Evolutionary conservation across 2,797 vertebrate species (phyloP).

Genomic region (Lutjanus campechanus): DNA sequence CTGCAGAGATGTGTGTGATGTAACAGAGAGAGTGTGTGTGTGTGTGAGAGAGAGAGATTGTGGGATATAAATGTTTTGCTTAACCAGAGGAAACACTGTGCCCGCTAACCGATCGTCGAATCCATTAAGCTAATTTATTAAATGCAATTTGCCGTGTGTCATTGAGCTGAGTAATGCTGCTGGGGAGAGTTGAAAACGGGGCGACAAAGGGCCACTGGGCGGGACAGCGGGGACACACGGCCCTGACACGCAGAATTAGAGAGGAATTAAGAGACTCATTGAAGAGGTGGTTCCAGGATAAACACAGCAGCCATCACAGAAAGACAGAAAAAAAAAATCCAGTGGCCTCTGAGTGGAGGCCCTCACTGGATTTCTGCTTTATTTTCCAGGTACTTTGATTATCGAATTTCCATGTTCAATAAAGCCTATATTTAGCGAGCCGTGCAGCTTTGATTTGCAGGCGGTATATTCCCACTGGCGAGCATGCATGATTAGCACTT

Average conservation of each 20-base stretch:
- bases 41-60: slow-evolving; percentile 53
- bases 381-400: slow-evolving; percentile 50
- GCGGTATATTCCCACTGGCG: slow-evolving; percentile 58
- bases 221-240: slow-evolving; percentile 71
- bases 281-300: slow-evolving; percentile 77
- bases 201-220: slow-evolving; percentile 81
- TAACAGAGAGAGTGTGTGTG: not conserved
- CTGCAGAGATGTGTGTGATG: slow-evolving; percentile 4
- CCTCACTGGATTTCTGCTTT: slow-evolving; percentile 14
- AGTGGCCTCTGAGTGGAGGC: not conserved
- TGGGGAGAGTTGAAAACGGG: slow-evolving; percentile 84
- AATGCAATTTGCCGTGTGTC: slow-evolving; percentile 94
- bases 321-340: not conserved
- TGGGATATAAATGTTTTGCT: slow-evolving; percentile 94
- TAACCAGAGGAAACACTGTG: slow-evolving; percentile 92
- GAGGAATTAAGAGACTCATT: slow-evolving; percentile 81
- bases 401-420: slow-evolving; percentile 71
- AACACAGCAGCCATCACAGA: slow-evolving; percentile 55
- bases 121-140: slow-evolving; percentile 98
- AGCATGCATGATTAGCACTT: slow-evolving; percentile 76
- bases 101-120: slow-evolving; percentile 93
- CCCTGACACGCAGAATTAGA: slow-evolving; percentile 83
- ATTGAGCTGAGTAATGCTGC: slow-evolving; percentile 92
- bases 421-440: slow-evolving; percentile 47
- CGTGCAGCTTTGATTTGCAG: slow-evolving; percentile 28